A percentile compares a stretch with the other conserved stretches of the same genome.
Evolutionary conservation across 2,113 vertebrate species (phyloP).

Genomic region (Engystomops pustulosus): DNA sequence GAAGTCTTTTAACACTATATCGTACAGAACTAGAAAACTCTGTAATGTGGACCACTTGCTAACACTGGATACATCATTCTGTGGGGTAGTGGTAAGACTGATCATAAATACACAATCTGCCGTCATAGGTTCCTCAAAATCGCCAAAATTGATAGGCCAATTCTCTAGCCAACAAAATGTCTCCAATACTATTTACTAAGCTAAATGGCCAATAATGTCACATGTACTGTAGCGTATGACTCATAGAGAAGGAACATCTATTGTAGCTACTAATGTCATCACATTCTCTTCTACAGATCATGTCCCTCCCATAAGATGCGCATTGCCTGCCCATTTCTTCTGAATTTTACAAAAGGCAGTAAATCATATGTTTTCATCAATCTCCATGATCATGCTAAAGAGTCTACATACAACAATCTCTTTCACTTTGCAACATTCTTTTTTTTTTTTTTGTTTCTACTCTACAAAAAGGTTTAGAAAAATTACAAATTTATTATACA

Average conservation of each 20-base stretch:
- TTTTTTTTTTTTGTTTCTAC: slow-evolving; percentile 25
- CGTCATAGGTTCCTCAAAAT: background rate
- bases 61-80: background rate
- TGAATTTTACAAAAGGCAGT: background rate
- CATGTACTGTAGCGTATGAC: background rate
- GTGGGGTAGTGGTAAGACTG: background rate
- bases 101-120: background rate
- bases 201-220: background rate
- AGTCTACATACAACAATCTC: slow-evolving; percentile 20
- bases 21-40: background rate
- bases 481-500: slow-evolving; percentile 68
- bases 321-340: background rate
- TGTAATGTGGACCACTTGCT: background rate
- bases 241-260: background rate
- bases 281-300: background rate
- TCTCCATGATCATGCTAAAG: slow-evolving; percentile 2
- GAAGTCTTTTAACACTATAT: slow-evolving; percentile 11
- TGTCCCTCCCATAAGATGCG: background rate
- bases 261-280: background rate
- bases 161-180: background rate
- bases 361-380: background rate
- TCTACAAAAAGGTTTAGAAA: slow-evolving; percentile 62
- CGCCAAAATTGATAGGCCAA: background rate
- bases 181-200: background rate
- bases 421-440: slow-evolving; percentile 9